Conservation (phyloP, 2,113 vertebrate genomes). For the Megaptera novaeangliae region DNA sequence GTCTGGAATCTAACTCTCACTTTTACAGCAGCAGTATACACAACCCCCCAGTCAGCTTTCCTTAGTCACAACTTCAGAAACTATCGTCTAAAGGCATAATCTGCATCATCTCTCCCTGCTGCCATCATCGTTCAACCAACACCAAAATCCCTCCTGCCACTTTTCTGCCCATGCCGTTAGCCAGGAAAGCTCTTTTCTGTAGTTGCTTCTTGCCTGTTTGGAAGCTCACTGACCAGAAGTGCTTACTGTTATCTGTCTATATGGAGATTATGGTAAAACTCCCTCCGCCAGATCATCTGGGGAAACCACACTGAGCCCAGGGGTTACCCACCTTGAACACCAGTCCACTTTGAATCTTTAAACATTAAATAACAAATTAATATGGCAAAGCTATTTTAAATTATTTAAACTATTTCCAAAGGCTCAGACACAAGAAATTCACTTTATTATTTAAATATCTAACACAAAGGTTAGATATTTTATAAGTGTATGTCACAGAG, state of each 20-base stretch:
- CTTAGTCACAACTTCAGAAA: neutral
- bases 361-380: conserved; percentile 41
- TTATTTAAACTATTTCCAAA: conserved; percentile 3
- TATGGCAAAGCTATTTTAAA: neutral
- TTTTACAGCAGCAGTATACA: neutral
- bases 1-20: neutral
- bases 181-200: neutral
- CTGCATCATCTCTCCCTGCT: neutral
- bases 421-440: neutral
- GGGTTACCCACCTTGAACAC: neutral
- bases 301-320: neutral
- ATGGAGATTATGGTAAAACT: neutral
- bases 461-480: neutral
- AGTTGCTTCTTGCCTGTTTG: neutral
- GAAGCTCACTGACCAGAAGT: neutral
- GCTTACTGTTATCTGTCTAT: neutral
- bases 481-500: neutral
- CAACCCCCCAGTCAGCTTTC: neutral
- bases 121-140: neutral
- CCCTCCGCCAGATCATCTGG: neutral
- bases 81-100: neutral
- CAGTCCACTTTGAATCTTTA: neutral
- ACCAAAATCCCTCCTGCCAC: neutral
- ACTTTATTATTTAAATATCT: neutral
- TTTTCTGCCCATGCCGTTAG: neutral